Conservation (phyloP, 1,140 invertebrate genomes). For the Camponotus pennsylvanicus region DNA sequence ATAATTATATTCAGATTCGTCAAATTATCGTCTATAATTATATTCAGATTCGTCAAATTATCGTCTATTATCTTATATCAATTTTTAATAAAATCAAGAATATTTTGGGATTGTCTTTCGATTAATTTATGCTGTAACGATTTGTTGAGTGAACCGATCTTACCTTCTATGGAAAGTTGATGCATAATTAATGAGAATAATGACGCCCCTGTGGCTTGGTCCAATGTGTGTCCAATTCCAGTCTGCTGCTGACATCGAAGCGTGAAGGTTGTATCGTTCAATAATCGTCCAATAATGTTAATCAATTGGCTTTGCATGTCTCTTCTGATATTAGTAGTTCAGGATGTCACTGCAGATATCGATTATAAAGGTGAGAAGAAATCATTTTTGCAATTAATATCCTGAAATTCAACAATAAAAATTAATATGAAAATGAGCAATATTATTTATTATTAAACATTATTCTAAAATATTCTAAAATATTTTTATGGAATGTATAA, state of each 20-base stretch:
- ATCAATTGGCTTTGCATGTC: slow-evolving; percentile 21
- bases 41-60: too few relatives aligned
- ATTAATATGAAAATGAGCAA: not conserved
- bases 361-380: not conserved
- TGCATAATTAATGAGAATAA: slow-evolving; percentile 74
- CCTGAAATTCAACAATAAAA: not conserved
- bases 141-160: slow-evolving; percentile 4
- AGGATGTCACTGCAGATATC: not conserved
- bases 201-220: slow-evolving; percentile 15
- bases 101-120: not conserved
- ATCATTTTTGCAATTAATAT: not conserved
- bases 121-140: not conserved
- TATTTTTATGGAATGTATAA: not conserved
- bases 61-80: too few relatives aligned
- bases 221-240: slow-evolving; percentile 66
- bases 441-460: not conserved
- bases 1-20: too few relatives aligned
- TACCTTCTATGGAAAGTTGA: slow-evolving; percentile 72
- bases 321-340: not conserved
- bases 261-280: slow-evolving; percentile 30
- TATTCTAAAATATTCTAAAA: not conserved
- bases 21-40: too few relatives aligned
- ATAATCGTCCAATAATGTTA: slow-evolving; percentile 35
- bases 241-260: slow-evolving; percentile 42
- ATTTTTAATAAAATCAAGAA: slow-evolving; percentile 1